Conservation (phyloP, 2,888 invertebrate genomes). For the Azorinus chamasolen region DNA sequence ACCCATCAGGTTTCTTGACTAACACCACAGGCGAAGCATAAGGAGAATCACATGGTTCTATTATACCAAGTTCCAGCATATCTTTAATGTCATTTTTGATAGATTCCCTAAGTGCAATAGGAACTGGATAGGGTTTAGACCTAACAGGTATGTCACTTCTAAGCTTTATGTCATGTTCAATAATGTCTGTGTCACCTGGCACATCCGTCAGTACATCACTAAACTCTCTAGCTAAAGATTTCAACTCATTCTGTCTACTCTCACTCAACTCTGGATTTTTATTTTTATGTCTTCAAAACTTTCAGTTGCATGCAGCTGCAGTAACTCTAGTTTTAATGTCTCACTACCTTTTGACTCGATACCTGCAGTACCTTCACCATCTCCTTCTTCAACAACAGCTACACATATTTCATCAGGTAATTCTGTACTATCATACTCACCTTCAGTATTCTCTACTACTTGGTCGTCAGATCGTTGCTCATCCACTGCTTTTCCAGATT, state of each 20-base stretch:
- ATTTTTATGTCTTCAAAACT: neutral
- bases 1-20: constrained; percentile 56
- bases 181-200: constrained; percentile 27
- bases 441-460: too few relatives aligned
- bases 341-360: too few relatives aligned
- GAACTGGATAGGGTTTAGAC: constrained; percentile 30
- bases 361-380: neutral
- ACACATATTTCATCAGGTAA: too few relatives aligned
- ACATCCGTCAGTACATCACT: constrained; percentile 31
- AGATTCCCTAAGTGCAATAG: too few relatives aligned
- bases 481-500: too few relatives aligned
- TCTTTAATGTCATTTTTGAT: constrained; percentile 23
- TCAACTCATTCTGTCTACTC: constrained; percentile 23
- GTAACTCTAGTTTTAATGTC: too few relatives aligned
- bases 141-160: constrained; percentile 34
- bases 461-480: too few relatives aligned
- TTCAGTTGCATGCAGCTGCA: neutral
- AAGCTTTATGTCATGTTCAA: constrained; percentile 29
- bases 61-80: constrained; percentile 55
- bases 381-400: neutral
- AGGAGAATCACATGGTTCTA: constrained; percentile 55
- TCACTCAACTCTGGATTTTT: neutral
- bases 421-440: too few relatives aligned
- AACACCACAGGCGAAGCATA: constrained; percentile 61
- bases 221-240: neutral